Base-by-base conservation (phyloP, 2,888 invertebrate species). In the Exephanes ischioxanthus region DNA sequence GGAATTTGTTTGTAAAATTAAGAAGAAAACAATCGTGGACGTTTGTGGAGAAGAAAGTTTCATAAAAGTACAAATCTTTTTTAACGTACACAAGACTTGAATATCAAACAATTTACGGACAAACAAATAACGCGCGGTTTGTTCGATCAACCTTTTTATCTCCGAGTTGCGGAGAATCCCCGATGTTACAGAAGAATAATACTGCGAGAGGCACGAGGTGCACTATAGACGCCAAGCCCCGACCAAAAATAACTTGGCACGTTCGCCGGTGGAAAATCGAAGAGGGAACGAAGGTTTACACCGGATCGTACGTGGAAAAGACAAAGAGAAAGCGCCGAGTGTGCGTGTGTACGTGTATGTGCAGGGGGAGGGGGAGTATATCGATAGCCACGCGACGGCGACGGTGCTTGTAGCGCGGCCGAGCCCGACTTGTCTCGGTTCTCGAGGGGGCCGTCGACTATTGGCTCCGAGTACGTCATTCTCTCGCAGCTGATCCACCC, bases 401-500 rank as follows among this genome's bases (percentile, higher is more conserved):
- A 78, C 71, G 67, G 45, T 45, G 55, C 55, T 55, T 41, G 33
- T 51, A 6, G 30, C 26, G 41, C 53, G 26, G 9, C 22, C 11
- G 51, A 66, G 33, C 53, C 41, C 58, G 73, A 55, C 71, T 58
- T 83, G 68, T 61, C 80, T 71, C 76, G 78, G 19, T 73, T 72
- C 72, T 61, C 80, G 48, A 55, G 75, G 75, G 61, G 51, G 61
- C 76, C 75, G 51, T 63, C 70, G 75, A 76, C 68, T 66, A 84
- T 81, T 86, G 76, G 81, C 76, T 77, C 70, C 68, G 76, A 82
- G 73, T 48, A 79, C 83, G 80, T 86, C 84, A 84, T 86, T 86
- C 82, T 77, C 79, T 63, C 58, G 78, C 87, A 87, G 87, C 83
- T 84, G 87, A 87, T 87, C 84, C 82, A 70, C 86, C 87, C 86